Evolutionary conservation across 92 coral and sea anemone species (phyloP), one percentile per base, ranked within the genome.

Genomic region (Muricea muricata): DNA sequence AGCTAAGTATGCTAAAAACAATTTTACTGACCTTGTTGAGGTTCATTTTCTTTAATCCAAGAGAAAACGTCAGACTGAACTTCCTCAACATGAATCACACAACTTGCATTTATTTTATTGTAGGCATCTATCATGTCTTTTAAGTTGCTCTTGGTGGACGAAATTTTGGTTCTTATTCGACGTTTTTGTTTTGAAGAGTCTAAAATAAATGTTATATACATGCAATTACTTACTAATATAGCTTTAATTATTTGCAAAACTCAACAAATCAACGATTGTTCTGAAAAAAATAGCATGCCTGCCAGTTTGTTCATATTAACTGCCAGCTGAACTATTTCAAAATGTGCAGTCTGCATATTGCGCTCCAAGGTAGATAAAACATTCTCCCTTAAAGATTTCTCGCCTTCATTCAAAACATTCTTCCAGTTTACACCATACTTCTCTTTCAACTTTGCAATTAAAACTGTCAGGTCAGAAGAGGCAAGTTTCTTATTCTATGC

Each of bases 181-280:
- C 78, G 75, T 71, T 79, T 82, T 48, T 84, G 87, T 26, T 84
- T 84, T 23, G 87, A 84, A 14, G 87, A 84, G 55, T 84, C 87
- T 84, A 52, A 45, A 74, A 74, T 30, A 1, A 57, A 15, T 14
- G 8, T 57, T 17, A 21, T 35, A 4, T 35, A 25, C 30, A 17
- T 13, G 24, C n/a, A 58, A n/a, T n/a, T 58, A 58, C 7, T 58
- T n/a, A 58, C 7, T 58, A 18, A 26, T 58, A 58, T 26, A 26
- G 6, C 6, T n/a, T 7, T n/a, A 26, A 6, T 7, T n/a, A 58
- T 58, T 58, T 58, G 7, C 67, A 9, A 6, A 58, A 18, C 7
- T 26, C 23, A 6, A 6, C 23, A 26, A n/a, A 58, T 18, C 21
- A n/a, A 18, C 30, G 30, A n/a, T 58, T 6, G 23, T 58, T 18